Base-by-base conservation (phyloP, 1,140 invertebrate genomes). In the Megalopta genalis region DNA sequence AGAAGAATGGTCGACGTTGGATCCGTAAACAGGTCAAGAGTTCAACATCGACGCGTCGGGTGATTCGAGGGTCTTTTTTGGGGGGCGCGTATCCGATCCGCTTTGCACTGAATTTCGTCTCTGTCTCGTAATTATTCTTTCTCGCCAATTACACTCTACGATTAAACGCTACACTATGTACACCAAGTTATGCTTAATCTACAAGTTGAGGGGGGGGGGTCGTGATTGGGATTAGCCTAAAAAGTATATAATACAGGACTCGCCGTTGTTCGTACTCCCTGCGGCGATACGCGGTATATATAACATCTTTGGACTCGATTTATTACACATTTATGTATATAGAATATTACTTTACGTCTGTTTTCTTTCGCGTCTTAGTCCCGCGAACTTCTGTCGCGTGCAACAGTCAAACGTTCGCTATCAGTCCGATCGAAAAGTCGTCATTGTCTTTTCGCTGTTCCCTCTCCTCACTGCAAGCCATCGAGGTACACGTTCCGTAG, bases 301-400 rank as follows among this genome's bases (percentile, higher is more conserved):
- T 91, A 93, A 92, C 92, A 93, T 93, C 92, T 93, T 93, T 93
- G 92, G 92, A 90, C 90, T 93, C 88, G 88, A 90, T 92, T 93
- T 90, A 93, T 93, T 93, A 93, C 91, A 93, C 92, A 92, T 92
- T 90, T 91, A 92, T 90, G 86, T 88, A 90, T 90, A 87, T 88
- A 90, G 87, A 88, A 81, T 87, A 84, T 85, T 81, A 80, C 69
- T 84, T 57, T 73, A 86, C 62, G 74, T 64, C n/a, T 57, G 18
- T 57, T n/a, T n/a, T 57, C 54, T n/a, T 57, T 74, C 66, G 57
- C 65, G 52, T 63, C 66, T 69, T 59, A 49, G 57, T 68, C 62
- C 59, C 73, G 68, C 82, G 52, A 77, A 39, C 67, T 67, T 39
- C 52, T 52, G 63, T 57, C 66, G 77, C 39, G 39, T 52, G 39